Conservation (phyloP, 2,888 invertebrate species). For the Dione juno region DNA sequence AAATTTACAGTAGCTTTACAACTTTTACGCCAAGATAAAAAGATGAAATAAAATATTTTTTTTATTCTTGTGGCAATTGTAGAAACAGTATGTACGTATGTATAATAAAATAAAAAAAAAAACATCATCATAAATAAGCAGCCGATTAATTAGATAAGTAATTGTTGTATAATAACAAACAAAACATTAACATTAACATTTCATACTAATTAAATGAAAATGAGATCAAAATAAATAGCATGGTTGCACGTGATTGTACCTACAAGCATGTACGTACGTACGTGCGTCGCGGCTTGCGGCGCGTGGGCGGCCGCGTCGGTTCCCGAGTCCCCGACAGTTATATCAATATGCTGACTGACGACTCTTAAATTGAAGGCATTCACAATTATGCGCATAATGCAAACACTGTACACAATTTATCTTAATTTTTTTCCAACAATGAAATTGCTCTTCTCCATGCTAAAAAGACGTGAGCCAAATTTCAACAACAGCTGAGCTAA, state of each 20-base stretch:
- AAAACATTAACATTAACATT: not conserved
- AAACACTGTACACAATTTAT: slow-evolving; percentile 37
- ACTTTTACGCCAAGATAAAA: too few relatives aligned
- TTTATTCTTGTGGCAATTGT: too few relatives aligned
- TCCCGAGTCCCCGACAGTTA: slow-evolving; percentile 75
- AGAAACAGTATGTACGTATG: too few relatives aligned
- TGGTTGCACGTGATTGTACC: slow-evolving; percentile 53
- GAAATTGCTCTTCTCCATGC: slow-evolving; percentile 6
- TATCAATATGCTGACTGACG: slow-evolving; percentile 69
- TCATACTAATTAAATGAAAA: slow-evolving; percentile 24
- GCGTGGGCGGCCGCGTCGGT: slow-evolving; percentile 69
- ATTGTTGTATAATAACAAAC: slow-evolving; percentile 1
- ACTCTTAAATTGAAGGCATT: slow-evolving; percentile 50
- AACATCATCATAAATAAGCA: not conserved
- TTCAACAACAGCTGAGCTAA: not conserved
- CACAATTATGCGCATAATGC: slow-evolving; percentile 48
- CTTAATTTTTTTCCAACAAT: slow-evolving; percentile 23
- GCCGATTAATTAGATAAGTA: slow-evolving; percentile 14
- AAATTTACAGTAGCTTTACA: too few relatives aligned
- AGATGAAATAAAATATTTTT: too few relatives aligned
- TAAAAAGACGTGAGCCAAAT: not conserved
- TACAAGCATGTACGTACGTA: not conserved
- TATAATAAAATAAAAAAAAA: too few relatives aligned
- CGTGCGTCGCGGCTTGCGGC: slow-evolving; percentile 44
- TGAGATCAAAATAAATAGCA: slow-evolving; percentile 35